These are phyloP conservation scores for Drosophila mayaguana DNA, from an alignment of 2,888 invertebrate species.

Conservation along the genomic window DNA sequence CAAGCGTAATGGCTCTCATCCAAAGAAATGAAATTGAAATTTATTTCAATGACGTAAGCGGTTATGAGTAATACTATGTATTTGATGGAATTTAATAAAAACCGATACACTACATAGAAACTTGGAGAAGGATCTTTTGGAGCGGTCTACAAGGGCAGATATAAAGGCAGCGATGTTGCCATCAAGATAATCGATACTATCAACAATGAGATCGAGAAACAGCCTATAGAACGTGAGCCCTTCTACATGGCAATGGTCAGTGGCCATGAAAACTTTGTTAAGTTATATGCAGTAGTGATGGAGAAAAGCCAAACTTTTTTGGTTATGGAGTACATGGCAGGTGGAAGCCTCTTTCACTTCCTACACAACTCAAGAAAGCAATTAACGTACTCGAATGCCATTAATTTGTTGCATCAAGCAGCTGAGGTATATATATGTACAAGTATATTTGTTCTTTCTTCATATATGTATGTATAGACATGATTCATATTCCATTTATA, in stretches of 20 bases:
- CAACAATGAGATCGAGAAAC: rapidly evolving
- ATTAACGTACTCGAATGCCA: not conserved
- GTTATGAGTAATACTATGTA: too few relatives aligned
- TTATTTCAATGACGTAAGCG: too few relatives aligned
- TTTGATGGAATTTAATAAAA: too few relatives aligned
- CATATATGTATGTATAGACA: too few relatives aligned
- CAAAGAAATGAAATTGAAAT: too few relatives aligned
- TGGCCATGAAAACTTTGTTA: not conserved
- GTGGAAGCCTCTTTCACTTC: not conserved
- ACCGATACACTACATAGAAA: too few relatives aligned
- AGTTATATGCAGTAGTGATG: not conserved
- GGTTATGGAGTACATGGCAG: conserved; percentile 18
- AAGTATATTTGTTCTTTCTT: too few relatives aligned
- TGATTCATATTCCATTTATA: not conserved
- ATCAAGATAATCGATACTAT: rapidly evolving
- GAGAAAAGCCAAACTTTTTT: not conserved
- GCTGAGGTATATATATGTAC: conserved; percentile 9
- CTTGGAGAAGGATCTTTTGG: too few relatives aligned
- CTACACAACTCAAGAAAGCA: not conserved
- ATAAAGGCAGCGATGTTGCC: too few relatives aligned
- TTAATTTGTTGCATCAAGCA: conserved; percentile 17
- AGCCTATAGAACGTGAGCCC: not conserved
- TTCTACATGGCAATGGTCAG: not conserved
- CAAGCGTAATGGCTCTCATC: too few relatives aligned
- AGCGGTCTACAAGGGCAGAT: too few relatives aligned